Evolutionary conservation across 2,888 invertebrate genomes (phyloP), one percentile per base, ranked within the genome.

Genomic region (Nemapogon koenigi): DNA sequence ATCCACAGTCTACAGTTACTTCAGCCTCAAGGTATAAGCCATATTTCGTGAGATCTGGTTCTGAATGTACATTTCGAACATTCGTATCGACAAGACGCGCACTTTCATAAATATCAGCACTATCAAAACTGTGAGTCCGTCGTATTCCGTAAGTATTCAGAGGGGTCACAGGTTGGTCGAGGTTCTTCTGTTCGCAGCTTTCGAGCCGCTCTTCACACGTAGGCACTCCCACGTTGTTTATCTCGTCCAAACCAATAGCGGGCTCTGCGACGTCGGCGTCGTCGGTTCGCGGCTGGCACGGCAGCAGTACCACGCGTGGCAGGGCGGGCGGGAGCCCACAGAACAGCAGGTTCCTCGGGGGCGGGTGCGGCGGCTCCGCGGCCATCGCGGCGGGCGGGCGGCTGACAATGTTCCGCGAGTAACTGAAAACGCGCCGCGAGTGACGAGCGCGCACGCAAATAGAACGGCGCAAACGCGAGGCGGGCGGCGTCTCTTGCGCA

Each of bases 381-480:
- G 81, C 70, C 80, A 72, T 75, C 58, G 63, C 67, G 64, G 72
- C 67, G 66, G 69, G 67, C 73, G 70, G 69, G 68, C 73, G 70
- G 64, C 68, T 71, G 70, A 64, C 68, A 58, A 62, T 69, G 62
- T 60, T 70, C 71, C 67, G 70, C 70, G 69, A 76, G 75, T 75
- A 76, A 76, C 75, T 73, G 72, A 78, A 70, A 71, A 70, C 71
- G 76, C 59, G 62, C 70, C 60, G 37, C 35, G 62, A 66, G 71
- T 75, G 78, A 78, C 78, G 78, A 71, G 69, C 66, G 66, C 70
- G 78, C 70, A 76, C 78, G 55, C 66, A 78, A 78, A 78, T 78
- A 78, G 78, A 71, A 72, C 71, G 59, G 68, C 76, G 73, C 73
- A 70, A 73, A 64, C 66, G 76, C 64, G 76, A 75, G 63, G 75